These are phyloP conservation scores for Mirounga angustirostris DNA, from an alignment of 2,113 vertebrate species.

Conservation along the genomic window DNA sequence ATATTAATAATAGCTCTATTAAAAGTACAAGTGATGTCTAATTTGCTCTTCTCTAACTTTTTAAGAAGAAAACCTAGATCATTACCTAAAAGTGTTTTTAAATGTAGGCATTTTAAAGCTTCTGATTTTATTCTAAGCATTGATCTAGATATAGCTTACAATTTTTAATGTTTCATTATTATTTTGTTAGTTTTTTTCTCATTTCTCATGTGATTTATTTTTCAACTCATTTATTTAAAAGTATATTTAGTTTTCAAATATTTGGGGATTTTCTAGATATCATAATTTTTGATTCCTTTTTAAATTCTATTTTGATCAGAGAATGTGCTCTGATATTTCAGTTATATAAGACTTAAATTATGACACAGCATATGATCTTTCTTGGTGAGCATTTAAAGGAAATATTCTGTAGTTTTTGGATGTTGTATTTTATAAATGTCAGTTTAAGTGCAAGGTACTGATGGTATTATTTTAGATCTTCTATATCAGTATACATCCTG, in stretches of 20 bases:
- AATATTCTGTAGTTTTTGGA: background rate
- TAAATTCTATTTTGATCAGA: background rate
- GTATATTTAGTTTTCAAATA: constrained; percentile 6
- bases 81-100: background rate
- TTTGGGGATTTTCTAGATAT: background rate
- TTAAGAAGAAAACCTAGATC: background rate
- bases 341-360: constrained; percentile 15
- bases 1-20: background rate
- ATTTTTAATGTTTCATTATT: background rate
- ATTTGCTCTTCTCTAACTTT: background rate
- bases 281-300: background rate
- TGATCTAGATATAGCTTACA: background rate
- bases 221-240: background rate
- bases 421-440: background rate
- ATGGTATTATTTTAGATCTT: background rate
- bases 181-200: background rate
- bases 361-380: background rate
- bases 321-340: background rate
- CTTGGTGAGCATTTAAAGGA: background rate
- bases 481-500: background rate
- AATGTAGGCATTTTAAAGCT: background rate
- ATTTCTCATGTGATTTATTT: background rate
- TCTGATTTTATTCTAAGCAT: constrained; percentile 13
- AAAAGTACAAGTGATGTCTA: background rate
- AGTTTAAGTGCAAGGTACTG: background rate